Percentiles rank a stretch among this genome's conserved stretches.
Evolutionary conservation across 2,888 invertebrate genomes (phyloP).

Genomic region (Drosophila tanythrix): DNA sequence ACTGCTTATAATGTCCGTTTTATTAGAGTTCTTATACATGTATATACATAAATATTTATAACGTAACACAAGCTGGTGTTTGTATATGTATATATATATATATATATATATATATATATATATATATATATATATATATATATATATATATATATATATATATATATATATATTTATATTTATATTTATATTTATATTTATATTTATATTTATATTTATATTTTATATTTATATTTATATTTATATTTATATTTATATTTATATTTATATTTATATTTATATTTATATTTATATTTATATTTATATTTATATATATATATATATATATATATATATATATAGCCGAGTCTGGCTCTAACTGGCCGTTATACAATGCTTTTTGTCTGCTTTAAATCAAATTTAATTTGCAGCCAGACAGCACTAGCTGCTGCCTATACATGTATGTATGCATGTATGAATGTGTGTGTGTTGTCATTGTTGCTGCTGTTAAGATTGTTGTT

Average conservation of each 20-base stretch:
- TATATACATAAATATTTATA: neutral
- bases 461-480: conserved; percentile 4
- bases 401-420: conserved; percentile 49
- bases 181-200: no score
- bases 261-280: no score
- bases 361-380: conserved; percentile 38
- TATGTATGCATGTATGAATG: neutral
- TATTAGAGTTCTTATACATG: neutral
- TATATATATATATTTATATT: conserved; percentile 1
- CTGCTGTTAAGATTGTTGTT: conserved; percentile 8
- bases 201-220: no score
- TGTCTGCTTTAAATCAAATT: conserved; percentile 61
- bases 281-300: neutral
- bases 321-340: neutral
- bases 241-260: neutral
- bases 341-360: conserved; percentile 10
- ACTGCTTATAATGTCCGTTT: neutral
- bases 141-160: neutral
- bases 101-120: neutral
- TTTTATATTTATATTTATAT: neutral
- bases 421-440: conserved; percentile 6
- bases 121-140: no score
- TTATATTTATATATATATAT: neutral
- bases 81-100: neutral
- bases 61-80: neutral